Base-by-base conservation (phyloP, 1,140 invertebrate species). In the Euura lappo region DNA sequence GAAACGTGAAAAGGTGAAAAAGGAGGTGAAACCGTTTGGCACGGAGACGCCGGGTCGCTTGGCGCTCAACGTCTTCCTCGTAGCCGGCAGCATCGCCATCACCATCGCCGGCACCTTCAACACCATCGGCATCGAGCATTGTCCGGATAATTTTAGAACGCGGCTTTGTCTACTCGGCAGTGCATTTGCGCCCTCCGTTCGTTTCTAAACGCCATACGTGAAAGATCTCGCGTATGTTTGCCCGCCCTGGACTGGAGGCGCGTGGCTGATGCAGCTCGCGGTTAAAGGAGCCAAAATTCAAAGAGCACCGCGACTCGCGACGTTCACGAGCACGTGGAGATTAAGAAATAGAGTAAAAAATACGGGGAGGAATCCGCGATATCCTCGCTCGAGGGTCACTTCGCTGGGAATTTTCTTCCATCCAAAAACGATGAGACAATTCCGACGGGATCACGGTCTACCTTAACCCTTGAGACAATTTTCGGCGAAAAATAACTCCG, bases 141-240 rank as follows among this genome's bases (percentile, higher is more conserved):
- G 51, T 60, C 51, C 51, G 51, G 51, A 60, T 60, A 60, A 60
- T 60, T 60, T 60, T 60, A 60, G 51, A 60, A n/a, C 51, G 10
- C 13, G 8, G 51, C 51, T 60, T 60, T 60, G 51, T 60, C 51
- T 60, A 60, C 51, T 60, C 51, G 51, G 10, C 51, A 3, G 51
- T 6, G 51, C 8, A 11, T 11, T n/a, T 60, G 51, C 51, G 13
- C 13, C 13, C 13, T 2, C 8, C 8, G 8, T n/a, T n/a, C 28
- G 28, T 28, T 28, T 60, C 51, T 60, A 60, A 60, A 60, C 51
- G 51, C 51, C 51, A 60, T 60, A 60, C 51, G 51, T n/a, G 51
- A 60, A 60, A 8, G 51, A 8, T 60, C 6, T n/a, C 13, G 8
- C 51, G 8, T 60, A 60, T 60, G 51, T 60, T 60, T 60, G 51